Evolutionary conservation across 2,888 invertebrate species (phyloP), one percentile per base, ranked within the genome.

Genomic region (Blomia tropicalis): DNA sequence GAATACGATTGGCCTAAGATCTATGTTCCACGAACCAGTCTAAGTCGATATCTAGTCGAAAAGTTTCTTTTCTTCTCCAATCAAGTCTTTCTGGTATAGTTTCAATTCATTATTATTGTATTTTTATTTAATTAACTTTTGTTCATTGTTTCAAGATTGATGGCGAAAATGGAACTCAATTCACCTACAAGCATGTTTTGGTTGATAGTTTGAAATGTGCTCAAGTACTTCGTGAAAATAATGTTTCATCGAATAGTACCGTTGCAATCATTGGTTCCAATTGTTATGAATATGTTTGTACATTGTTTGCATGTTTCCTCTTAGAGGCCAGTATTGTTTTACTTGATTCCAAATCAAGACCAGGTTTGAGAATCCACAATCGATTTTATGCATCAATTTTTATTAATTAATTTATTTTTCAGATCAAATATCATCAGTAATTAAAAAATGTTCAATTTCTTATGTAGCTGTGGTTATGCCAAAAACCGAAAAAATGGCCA

Each of bases 21-120:
- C 51, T 47, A 47, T 27, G 51, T 47, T 7, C 51, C 51, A 11
- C 51, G n/a, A 7, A 47, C 51, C 23, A 47, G 51, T 27, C 27
- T 47, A 7, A 47, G 30, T 5, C 27, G 29, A 36, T 56, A 29
- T 11, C 22, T 56, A 11, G 3, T 3, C 1, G 29, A 56, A 31
- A 56, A 56, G 29, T 56, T 56, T 11, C 3, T 29, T 19, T 56
- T 27, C 2, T 56, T 29, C 29, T 56, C 56, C 2, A 56, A 56
- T 14, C 56, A 27, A 27, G 2, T 56, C 22, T 56, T 56, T 27
- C 30, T 56, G 32, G 56, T 56, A 56, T 22, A 11, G 25, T 36
- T 36, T 17, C 36, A 11, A 17, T 36, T 36, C 7, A 36, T 17
- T 11, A 17, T 36, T 36, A 36, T 36, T 36, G 17, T 36, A 30